A percentile compares a stretch with the other conserved stretches of the same genome.
phyloP scores from a whole-genome alignment of 2,888 invertebrate species.

The Drosophila quinaria region DNA sequence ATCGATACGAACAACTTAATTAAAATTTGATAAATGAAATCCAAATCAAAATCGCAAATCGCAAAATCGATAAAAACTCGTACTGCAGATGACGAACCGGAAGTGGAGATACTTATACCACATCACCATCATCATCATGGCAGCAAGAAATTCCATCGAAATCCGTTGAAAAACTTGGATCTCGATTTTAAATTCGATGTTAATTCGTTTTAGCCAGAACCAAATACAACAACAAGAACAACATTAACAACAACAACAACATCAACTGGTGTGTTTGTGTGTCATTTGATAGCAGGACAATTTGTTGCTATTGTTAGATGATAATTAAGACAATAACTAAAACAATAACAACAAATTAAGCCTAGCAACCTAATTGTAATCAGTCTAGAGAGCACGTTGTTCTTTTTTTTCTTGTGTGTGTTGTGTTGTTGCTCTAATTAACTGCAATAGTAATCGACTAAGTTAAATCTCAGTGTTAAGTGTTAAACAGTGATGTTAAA shows the following conservation, averaged over 20 bases:
- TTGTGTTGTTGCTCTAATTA: constrained; percentile 48
- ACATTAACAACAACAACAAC: constrained; percentile 48
- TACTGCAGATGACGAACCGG: constrained; percentile 72
- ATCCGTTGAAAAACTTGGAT: constrained; percentile 84
- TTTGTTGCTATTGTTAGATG: constrained; percentile 42
- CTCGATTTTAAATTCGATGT: constrained; percentile 84
- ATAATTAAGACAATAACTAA: constrained; percentile 8
- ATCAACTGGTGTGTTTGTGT: constrained; percentile 72
- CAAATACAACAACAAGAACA: constrained; percentile 46
- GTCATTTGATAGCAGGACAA: constrained; percentile 33
- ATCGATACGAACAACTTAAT: constrained; percentile 25
- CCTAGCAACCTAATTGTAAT: constrained; percentile 35
- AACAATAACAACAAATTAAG: constrained; percentile 44
- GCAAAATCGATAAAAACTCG: constrained; percentile 1
- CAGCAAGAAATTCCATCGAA: constrained; percentile 82
- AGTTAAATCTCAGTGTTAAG: constrained; percentile 8
- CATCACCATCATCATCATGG: constrained; percentile 84
- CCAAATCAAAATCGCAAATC: constrained; percentile 14
- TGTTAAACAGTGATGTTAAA: constrained; percentile 35
- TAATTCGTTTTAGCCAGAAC: constrained; percentile 83
- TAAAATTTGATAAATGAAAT: constrained; percentile 16
- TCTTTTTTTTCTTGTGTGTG: constrained; percentile 41
- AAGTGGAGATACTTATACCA: constrained; percentile 82
- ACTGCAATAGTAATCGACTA: constrained; percentile 10
- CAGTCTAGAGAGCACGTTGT: constrained; percentile 53